Percentiles rank a stretch among this genome's conserved stretches.
Evolutionary conservation across 1,140 invertebrate genomes (phyloP).

Genomic region (Zaprionus tsacasi): DNA sequence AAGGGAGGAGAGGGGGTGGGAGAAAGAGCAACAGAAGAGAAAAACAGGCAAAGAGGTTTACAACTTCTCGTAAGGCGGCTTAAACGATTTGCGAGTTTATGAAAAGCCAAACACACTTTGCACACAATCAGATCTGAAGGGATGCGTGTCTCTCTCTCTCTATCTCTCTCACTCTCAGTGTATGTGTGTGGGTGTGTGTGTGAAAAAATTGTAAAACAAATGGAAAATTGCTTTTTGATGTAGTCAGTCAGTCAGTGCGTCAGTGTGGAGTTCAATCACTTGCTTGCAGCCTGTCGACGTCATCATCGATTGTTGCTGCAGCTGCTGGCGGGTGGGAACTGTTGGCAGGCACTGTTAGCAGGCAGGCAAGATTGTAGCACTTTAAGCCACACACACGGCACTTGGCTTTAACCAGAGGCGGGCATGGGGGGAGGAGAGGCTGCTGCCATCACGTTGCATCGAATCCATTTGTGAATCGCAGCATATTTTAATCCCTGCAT

Average conservation of each 20-base stretch:
- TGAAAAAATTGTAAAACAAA: conserved; percentile 72
- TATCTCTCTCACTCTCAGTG: too few relatives aligned
- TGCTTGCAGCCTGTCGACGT: conserved; percentile 45
- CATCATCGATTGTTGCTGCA: conserved; percentile 57
- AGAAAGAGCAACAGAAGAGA: conserved; percentile 38
- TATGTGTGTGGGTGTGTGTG: conserved; percentile 17
- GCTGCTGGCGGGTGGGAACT: conserved; percentile 5
- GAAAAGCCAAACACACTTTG: conserved; percentile 78
- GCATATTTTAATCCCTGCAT: conserved; percentile 64
- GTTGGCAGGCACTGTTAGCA: conserved; percentile 25
- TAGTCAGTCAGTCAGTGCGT: conserved; percentile 49
- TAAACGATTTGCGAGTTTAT: conserved; percentile 82
- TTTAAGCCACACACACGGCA: conserved; percentile 21
- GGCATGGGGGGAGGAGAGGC: not conserved
- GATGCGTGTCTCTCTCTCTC: conserved; percentile 8
- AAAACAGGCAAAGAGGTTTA: conserved; percentile 75
- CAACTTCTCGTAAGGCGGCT: conserved; percentile 80
- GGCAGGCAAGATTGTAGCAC: conserved; percentile 13
- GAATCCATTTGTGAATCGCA: conserved; percentile 26
- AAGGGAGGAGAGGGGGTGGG: not conserved
- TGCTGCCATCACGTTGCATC: conserved; percentile 21
- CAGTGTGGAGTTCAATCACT: conserved; percentile 20
- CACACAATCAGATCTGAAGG: conserved; percentile 53
- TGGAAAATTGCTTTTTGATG: conserved; percentile 83
- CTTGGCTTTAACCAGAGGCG: conserved; percentile 43